Evolutionary conservation across 2,888 invertebrate species (phyloP).

Genomic region (Tridacna gigas): DNA sequence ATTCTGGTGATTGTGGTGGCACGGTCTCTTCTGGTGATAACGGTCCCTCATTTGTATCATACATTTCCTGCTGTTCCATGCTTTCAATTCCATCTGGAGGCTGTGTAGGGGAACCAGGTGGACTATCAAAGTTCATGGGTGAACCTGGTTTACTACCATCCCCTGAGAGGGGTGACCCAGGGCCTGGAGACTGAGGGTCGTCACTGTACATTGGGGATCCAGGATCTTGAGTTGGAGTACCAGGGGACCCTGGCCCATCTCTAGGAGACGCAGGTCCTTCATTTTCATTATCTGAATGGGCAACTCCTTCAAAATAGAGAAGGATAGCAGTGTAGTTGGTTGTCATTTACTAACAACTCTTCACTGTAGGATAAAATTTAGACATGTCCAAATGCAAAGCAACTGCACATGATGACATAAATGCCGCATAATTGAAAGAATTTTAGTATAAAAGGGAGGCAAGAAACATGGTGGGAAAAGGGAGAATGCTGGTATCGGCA

Average conservation of each 20-base stretch:
- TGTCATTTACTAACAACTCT: neutral
- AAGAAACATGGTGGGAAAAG: too few species aligned
- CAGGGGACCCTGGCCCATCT: slow-evolving; percentile 26
- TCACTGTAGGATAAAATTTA: too few species aligned
- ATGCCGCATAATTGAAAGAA: too few species aligned
- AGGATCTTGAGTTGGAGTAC: slow-evolving; percentile 22
- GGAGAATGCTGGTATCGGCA: too few species aligned
- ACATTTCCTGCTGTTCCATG: neutral
- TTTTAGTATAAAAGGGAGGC: too few species aligned
- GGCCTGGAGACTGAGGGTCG: slow-evolving; percentile 21
- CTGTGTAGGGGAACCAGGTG: slow-evolving; percentile 43
- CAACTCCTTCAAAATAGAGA: slow-evolving; percentile 23
- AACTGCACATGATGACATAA: too few species aligned
- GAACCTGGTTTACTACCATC: slow-evolving; percentile 11
- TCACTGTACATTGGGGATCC: slow-evolving; percentile 37
- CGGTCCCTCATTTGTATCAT: neutral
- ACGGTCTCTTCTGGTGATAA: slow-evolving; percentile 6
- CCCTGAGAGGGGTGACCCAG: slow-evolving; percentile 23
- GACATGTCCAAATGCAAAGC: too few species aligned
- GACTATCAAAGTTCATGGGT: slow-evolving; percentile 22
- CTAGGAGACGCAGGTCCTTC: slow-evolving; percentile 34
- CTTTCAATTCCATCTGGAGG: slow-evolving; percentile 42
- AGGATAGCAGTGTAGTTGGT: neutral
- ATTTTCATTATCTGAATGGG: slow-evolving; percentile 44
- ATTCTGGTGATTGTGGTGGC: neutral